Evolutionary conservation across 2,113 vertebrate species (phyloP).

Genomic region (Tricholaema leucomelas): DNA sequence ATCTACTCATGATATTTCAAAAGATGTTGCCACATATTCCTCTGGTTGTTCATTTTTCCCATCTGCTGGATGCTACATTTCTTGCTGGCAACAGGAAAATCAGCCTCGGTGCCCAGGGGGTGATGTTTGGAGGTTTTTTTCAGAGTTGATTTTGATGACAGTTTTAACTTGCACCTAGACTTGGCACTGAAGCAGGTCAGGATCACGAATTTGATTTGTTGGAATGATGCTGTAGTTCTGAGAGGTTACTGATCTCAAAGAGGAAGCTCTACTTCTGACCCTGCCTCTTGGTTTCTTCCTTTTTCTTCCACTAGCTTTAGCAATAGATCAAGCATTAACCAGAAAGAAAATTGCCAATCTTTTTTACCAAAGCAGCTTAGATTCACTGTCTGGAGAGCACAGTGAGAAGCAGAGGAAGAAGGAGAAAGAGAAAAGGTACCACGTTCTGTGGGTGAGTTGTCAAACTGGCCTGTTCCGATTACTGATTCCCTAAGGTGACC

Average conservation of each 20-base stretch:
- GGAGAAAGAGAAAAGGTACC: background rate
- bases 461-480: background rate
- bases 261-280: background rate
- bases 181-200: background rate
- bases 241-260: background rate
- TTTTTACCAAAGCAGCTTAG: background rate
- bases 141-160: background rate
- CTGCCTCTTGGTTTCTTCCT: background rate
- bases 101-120: background rate
- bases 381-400: background rate
- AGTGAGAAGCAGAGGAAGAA: background rate
- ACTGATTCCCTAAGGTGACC: background rate
- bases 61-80: background rate
- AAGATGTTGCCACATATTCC: background rate
- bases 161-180: background rate
- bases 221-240: background rate
- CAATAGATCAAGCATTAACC: background rate
- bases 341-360: background rate
- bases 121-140: background rate
- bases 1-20: conserved; percentile 7
- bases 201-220: background rate
- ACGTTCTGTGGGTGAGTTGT: background rate
- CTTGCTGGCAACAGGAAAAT: background rate
- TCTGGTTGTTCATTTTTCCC: background rate
- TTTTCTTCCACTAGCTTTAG: background rate